These are phyloP conservation scores for Agrochola circellaris DNA, from an alignment of 2,888 invertebrate species.

Conservation along the genomic window DNA sequence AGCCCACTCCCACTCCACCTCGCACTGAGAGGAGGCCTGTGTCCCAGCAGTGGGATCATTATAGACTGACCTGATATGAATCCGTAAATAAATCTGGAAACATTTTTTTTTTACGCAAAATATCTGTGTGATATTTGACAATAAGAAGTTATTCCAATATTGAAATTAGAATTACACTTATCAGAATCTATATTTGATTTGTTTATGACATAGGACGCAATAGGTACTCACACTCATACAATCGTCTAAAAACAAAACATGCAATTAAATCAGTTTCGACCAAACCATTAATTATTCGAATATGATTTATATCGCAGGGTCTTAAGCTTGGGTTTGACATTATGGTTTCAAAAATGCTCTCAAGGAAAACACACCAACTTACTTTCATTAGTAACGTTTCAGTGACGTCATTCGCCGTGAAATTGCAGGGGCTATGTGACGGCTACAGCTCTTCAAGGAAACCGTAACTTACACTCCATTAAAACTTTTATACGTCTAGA, in stretches of 20 bases:
- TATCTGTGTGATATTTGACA: too few relatives aligned
- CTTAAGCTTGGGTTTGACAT: background rate
- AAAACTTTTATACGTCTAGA: constrained; percentile 7
- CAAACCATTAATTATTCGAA: constrained; percentile 20
- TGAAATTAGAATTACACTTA: background rate
- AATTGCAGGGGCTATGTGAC: background rate
- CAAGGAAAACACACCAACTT: background rate
- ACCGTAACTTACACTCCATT: constrained; percentile 2
- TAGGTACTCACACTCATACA: background rate
- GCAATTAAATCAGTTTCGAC: constrained; percentile 1
- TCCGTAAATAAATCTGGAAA: too few relatives aligned
- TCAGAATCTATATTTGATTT: background rate
- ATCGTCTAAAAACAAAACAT: background rate
- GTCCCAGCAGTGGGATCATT: too few relatives aligned
- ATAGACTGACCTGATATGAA: too few relatives aligned
- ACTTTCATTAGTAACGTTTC: background rate
- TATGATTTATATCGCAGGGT: constrained; percentile 33
- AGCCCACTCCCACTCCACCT: too few relatives aligned
- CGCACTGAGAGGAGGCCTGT: too few relatives aligned
- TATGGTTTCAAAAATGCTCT: background rate
- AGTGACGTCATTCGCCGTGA: background rate
- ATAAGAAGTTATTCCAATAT: background rate
- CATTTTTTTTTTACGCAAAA: too few relatives aligned
- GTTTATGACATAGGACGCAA: background rate
- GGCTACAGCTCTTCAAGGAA: background rate